Evolutionary conservation across 2,113 vertebrate genomes (phyloP), one percentile per base, ranked within the genome.

Genomic region (Pavo muticus): DNA sequence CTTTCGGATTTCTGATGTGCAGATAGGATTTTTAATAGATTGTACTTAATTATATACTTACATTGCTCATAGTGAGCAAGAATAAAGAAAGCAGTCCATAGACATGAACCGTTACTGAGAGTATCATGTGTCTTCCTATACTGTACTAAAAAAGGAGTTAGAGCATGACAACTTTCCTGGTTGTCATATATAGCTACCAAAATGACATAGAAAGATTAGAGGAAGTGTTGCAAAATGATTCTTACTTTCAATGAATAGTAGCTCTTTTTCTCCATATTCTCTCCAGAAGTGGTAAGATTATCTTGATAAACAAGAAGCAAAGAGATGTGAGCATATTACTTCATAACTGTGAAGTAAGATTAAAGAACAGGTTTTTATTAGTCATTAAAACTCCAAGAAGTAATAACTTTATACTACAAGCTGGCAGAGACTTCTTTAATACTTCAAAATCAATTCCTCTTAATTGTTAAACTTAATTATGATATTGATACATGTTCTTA

Each of bases 1-100:
- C 73, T 87, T 68, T 93, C 84, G 82, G 74, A 92, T 84, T 95
- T 94, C 79, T 84, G 65, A 94, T 96, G 67, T 77, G 20, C n/a
- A 77, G 90, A 89, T 84, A 95, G 24, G 65, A 79, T 29, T 87
- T 94, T 92, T 89, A 95, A 72, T 69, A 88, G 44, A 72, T 89
- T 24, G n/a, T 72, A 74, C 59, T 64, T 94, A 81, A 88, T 95
- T 87, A 82, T 87, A 69, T 42, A 54, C 86, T 85, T 87, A 27
- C 23, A 40, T 52, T 74, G 32, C 37, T 92, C 21, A 48, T 42
- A 75, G 71, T 87, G 44, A 64, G 14, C 8, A 95, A 56, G 65
- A 91, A 40, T 30, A 21, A 84, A 84, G 6, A 77, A 4, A 70
- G 47, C 64, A 32, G 24, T 78, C 47, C n/a, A 65, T 61, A 75